These are phyloP conservation scores for Euwallacea similis DNA, from an alignment of 1,140 invertebrate species.

Conservation along the genomic window DNA sequence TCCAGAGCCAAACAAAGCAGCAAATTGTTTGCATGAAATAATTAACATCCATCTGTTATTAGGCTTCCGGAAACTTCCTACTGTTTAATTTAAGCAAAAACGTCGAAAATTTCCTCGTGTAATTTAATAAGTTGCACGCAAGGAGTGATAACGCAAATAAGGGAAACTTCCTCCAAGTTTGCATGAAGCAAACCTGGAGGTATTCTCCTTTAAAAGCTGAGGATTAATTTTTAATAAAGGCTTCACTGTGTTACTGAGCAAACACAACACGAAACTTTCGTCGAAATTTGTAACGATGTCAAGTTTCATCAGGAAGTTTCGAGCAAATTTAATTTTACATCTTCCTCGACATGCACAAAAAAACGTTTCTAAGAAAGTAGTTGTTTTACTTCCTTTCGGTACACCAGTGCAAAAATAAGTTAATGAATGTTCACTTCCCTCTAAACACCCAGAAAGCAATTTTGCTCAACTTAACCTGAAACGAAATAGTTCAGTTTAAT, in stretches of 20 bases:
- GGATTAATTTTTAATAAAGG: constrained; percentile 7
- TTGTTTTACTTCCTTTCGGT: too few species aligned
- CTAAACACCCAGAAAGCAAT: too few species aligned
- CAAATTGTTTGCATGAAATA: too few species aligned
- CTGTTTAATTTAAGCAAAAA: not conserved
- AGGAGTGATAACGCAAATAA: constrained; percentile 1
- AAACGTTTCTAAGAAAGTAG: too few species aligned
- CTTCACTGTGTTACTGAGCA: not conserved
- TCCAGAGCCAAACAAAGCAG: too few species aligned
- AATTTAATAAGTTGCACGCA: constrained; percentile 7
- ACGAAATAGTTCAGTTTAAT: constrained; percentile 11
- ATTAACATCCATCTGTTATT: too few species aligned
- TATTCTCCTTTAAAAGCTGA: not conserved
- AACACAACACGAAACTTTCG: too few species aligned
- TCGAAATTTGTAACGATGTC: not conserved
- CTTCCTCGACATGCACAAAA: too few species aligned
- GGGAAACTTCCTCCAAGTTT: not conserved
- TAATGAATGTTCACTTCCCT: too few species aligned
- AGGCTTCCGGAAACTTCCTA: too few species aligned
- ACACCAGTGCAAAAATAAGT: too few species aligned
- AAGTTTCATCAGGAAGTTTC: not conserved
- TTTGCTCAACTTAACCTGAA: not conserved
- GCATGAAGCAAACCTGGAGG: too few species aligned
- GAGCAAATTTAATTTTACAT: not conserved
- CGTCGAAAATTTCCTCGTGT: not conserved